These are phyloP conservation scores for Drosophila mulleri DNA, from an alignment of 2,888 invertebrate species.

Conservation along the genomic window DNA sequence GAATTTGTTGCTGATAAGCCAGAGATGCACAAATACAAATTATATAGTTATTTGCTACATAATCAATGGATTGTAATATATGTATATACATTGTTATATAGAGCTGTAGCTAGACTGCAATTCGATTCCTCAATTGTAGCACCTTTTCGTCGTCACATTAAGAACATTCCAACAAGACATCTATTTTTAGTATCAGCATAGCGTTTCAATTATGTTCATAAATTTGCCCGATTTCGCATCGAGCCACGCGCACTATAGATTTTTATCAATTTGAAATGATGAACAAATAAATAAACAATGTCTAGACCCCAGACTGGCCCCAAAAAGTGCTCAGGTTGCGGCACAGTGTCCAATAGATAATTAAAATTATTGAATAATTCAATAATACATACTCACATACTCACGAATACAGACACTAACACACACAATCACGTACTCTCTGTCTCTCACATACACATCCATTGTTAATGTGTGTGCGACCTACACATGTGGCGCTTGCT, in stretches of 20 bases:
- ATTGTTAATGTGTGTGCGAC: slow-evolving; percentile 2
- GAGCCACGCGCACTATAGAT: slow-evolving; percentile 41
- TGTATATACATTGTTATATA: not conserved
- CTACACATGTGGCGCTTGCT: slow-evolving; percentile 16
- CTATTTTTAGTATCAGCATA: slow-evolving; percentile 34
- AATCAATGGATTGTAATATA: slow-evolving; percentile 9
- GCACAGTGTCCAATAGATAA: slow-evolving; percentile 48
- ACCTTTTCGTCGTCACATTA: not conserved
- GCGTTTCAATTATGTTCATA: slow-evolving; percentile 12
- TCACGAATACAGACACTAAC: not conserved
- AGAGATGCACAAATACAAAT: slow-evolving; percentile 26
- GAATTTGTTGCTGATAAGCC: slow-evolving; percentile 38
- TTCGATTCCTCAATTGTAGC: slow-evolving; percentile 5
- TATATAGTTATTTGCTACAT: slow-evolving; percentile 6
- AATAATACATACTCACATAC: slow-evolving; percentile 15
- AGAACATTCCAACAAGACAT: slow-evolving; percentile 3
- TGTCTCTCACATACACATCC: not conserved
- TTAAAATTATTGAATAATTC: slow-evolving; percentile 46
- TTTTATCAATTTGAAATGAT: slow-evolving; percentile 35
- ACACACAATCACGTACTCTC: not conserved
- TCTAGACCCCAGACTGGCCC: slow-evolving; percentile 47
- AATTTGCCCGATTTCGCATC: not conserved
- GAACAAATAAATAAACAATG: slow-evolving; percentile 32
- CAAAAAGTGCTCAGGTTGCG: slow-evolving; percentile 30
- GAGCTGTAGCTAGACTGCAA: not conserved